Percentiles rank a stretch among this genome's conserved stretches.
These are phyloP conservation scores for Proales similis DNA, from an alignment of 1,140 invertebrate species.

Conservation along the genomic window DNA sequence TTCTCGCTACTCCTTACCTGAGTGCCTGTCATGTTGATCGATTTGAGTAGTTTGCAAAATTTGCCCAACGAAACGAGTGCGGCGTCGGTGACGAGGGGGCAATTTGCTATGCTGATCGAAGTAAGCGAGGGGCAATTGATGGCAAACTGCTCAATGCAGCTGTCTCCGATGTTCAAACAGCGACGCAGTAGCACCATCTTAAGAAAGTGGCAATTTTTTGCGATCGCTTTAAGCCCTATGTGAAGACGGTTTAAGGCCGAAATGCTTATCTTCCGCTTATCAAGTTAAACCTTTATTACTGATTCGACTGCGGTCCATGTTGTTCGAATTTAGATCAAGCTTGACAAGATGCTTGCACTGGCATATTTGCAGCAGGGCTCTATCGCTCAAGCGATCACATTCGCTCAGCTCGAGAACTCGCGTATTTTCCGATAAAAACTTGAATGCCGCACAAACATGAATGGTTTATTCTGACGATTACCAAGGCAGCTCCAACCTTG, in stretches of 20 bases:
- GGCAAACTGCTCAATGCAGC: constrained; percentile 7
- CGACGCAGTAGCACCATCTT: background rate
- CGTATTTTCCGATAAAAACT: constrained; percentile 32
- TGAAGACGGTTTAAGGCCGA: background rate
- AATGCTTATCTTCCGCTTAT: too few species aligned
- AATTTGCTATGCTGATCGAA: constrained; percentile 13
- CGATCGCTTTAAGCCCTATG: background rate
- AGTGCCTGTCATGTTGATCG: constrained; percentile 9
- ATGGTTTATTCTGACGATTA: background rate
- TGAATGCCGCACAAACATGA: background rate
- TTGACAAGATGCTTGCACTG: constrained; percentile 16
- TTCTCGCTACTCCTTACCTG: background rate
- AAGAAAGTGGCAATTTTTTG: constrained; percentile 12
- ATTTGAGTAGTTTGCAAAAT: constrained; percentile 3
- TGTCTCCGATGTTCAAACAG: constrained; percentile 13
- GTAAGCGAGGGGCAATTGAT: constrained; percentile 1
- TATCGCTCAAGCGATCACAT: constrained; percentile 20
- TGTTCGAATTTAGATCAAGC: constrained; percentile 17
- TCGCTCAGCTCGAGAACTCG: constrained; percentile 26
- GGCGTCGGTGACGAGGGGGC: constrained; percentile 8
- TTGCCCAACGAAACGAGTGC: constrained; percentile 19
- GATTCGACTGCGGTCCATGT: background rate
- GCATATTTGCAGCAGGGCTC: constrained; percentile 10
- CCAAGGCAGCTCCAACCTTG: background rate
- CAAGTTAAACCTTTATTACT: constrained; percentile 2